Evolutionary conservation across 2,797 vertebrate genomes (phyloP).

Genomic region (Gallinago nigripennis): DNA sequence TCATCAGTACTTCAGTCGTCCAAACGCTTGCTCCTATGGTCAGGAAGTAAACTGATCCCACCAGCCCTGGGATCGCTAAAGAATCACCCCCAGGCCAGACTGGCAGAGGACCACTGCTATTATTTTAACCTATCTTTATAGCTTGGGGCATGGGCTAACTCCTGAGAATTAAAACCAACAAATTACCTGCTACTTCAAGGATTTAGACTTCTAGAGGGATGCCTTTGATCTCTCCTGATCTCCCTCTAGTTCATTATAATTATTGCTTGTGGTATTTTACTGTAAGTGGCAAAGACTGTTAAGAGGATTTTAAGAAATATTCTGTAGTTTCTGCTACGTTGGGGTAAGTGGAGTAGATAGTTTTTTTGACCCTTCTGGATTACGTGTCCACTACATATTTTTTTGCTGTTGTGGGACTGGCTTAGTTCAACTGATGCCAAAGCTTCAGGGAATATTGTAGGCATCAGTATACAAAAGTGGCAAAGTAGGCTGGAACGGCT

Average conservation of each 20-base stretch:
- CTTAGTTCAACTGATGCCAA: not conserved
- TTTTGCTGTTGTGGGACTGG: not conserved
- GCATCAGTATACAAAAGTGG: not conserved
- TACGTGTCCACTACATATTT: not conserved
- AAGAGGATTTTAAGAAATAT: not conserved
- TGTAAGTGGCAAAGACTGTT: not conserved
- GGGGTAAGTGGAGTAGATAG: not conserved
- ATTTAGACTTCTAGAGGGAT: not conserved
- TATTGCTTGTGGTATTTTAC: not conserved
- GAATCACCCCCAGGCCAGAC: not conserved
- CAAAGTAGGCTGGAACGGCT: not conserved
- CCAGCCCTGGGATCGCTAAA: not conserved
- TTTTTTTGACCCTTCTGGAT: not conserved
- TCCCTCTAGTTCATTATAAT: not conserved
- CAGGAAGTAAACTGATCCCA: not conserved
- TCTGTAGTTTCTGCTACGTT: not conserved
- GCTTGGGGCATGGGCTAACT: not conserved
- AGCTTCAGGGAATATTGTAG: not conserved
- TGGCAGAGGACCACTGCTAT: not conserved
- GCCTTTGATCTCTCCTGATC: conserved; percentile 13
- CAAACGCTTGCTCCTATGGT: not conserved
- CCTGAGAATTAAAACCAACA: not conserved
- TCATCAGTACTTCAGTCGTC: not conserved
- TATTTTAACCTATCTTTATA: not conserved
- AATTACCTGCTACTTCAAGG: conserved; percentile 15